Conservation (phyloP, 1,140 invertebrate species). For the Eupristina koningsbergeri region DNA sequence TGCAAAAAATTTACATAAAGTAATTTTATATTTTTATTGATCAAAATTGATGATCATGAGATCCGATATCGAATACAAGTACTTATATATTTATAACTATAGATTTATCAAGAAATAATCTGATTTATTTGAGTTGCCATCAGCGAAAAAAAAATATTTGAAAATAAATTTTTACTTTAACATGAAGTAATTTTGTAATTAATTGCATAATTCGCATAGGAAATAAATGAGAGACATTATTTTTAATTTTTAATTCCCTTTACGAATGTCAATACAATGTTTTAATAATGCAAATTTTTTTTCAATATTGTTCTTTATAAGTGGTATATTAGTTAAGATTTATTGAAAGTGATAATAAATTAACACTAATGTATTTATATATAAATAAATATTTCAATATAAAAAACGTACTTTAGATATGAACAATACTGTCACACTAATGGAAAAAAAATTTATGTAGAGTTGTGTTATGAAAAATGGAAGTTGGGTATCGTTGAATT, state of each 20-base stretch:
- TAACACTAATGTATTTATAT: neutral
- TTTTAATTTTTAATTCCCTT: neutral
- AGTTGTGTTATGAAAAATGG: neutral
- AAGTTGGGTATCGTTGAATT: neutral
- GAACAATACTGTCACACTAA: neutral
- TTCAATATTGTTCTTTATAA: neutral
- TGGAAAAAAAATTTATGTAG: neutral
- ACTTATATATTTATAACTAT: neutral
- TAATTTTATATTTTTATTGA: neutral
- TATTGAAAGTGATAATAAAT: neutral
- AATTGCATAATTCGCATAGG: neutral
- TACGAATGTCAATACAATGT: neutral
- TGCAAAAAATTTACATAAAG: slow-evolving; percentile 4
- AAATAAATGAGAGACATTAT: neutral
- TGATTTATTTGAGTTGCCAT: neutral
- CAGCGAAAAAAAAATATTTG: neutral
- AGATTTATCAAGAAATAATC: neutral
- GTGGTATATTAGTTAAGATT: neutral
- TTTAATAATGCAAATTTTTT: neutral
- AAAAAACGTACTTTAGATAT: neutral
- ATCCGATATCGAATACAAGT: neutral
- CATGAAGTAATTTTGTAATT: neutral
- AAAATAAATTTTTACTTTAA: neutral
- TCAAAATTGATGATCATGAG: slow-evolving; percentile 2
- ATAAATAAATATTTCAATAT: slow-evolving; percentile 8